phyloP scores from a whole-genome alignment of 2,797 vertebrate species.

The Agapornis canus region DNA sequence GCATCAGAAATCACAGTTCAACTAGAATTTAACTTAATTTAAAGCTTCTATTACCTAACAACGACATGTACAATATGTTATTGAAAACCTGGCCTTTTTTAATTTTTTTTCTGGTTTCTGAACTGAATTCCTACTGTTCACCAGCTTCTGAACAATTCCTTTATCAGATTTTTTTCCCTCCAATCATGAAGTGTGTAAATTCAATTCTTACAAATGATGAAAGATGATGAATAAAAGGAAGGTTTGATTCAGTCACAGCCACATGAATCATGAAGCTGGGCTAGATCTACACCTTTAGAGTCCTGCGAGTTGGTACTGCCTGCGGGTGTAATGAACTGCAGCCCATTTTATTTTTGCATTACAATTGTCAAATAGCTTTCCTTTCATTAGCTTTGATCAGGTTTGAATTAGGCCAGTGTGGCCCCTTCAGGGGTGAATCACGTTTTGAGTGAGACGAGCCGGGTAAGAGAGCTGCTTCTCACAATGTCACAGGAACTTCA shows the following conservation, averaged over 20 bases:
- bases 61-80: neutral
- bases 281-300: neutral
- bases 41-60: constrained; percentile 17
- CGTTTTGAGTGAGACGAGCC: neutral
- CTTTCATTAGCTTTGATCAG: neutral
- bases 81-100: neutral
- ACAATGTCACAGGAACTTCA: neutral
- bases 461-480: neutral
- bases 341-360: neutral
- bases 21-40: constrained; percentile 9
- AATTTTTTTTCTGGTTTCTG: constrained; percentile 15
- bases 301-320: neutral
- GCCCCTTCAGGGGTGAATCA: neutral
- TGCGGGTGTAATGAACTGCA: neutral
- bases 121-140: neutral
- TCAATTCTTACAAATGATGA: neutral
- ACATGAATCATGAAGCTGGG: neutral
- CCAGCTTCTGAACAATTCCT: neutral
- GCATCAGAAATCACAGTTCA: constrained; percentile 16
- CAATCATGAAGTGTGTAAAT: neutral
- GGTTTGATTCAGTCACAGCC: neutral
- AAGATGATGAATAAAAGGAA: neutral
- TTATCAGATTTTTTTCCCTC: neutral
- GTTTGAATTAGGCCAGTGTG: neutral
- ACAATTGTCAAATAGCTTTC: neutral